Base-by-base conservation (phyloP, 2,797 vertebrate species). In the Spinibarbus caldwelli region DNA sequence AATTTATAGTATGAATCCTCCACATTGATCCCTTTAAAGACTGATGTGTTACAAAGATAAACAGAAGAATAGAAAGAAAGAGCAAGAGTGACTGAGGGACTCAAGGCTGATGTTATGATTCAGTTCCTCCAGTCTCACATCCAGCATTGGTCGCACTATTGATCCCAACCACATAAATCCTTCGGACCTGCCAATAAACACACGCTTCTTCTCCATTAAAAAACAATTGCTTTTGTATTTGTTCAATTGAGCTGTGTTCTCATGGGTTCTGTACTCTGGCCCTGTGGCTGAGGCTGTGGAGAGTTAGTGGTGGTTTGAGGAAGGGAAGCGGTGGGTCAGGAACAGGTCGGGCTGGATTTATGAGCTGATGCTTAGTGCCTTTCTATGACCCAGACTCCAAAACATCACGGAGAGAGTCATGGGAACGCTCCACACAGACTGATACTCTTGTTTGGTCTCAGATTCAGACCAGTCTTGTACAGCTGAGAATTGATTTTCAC, bases 291-390 rank as follows among this genome's bases (percentile, higher is more conserved):
- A 70, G 49, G 17, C 34, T 70, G 66, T 70, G 64, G 49, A 84
- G 49, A 59, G 38, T 84, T 85, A 72, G 54, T 68, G 34, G 67
- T 77, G 66, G 84, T 23, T 80, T 72, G 57, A 85, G 70, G 57
- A 80, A 64, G 66, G 78, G 49, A 84, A 83, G 57, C 49, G 14
- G 7, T 80, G 88, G 80, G 85, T 71, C 71, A 72, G 59, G 31
- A 38, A 75, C 80, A 73, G 86, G 84, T 85, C 78, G 45, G 64
- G 9, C 26, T 75, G 77, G 80, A 89, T 91, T 83, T 88, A 87
- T 80, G 49, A 86, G 34, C 43, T 85, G 64, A 85, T 47, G 45
- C 79, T 82, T 85, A 12, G 57, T 76, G 19, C 29, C 57, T 85
- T 88, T 73, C 38, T 59, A 47, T 87, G 57, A 85, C 80, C 71